Conservation (phyloP, 2,888 invertebrate species). For the Cryptophagus acutangulus region DNA sequence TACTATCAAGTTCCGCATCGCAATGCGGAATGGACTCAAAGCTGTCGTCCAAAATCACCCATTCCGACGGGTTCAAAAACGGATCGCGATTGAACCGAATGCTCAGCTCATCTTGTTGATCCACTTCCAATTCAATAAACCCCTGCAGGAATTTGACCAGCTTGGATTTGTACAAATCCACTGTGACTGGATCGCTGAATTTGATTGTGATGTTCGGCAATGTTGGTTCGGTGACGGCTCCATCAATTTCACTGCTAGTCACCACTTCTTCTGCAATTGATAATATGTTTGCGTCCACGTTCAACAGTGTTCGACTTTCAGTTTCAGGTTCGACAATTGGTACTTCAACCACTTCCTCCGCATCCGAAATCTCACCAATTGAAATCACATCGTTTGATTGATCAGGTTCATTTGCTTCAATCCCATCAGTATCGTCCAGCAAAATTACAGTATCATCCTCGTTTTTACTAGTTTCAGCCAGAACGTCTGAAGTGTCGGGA, state of each 20-base stretch:
- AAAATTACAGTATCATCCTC: neutral
- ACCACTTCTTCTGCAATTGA: slow-evolving; percentile 12
- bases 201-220: slow-evolving; percentile 43
- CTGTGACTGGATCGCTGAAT: slow-evolving; percentile 49
- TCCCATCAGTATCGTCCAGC: neutral
- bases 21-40: too few species aligned
- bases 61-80: slow-evolving; percentile 47
- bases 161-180: slow-evolving; percentile 49
- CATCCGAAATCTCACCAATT: slow-evolving; percentile 6
- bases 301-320: neutral
- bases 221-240: slow-evolving; percentile 21
- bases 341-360: neutral
- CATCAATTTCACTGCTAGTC: slow-evolving; percentile 1
- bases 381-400: neutral
- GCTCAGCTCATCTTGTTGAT: slow-evolving; percentile 35
- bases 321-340: neutral
- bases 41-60: slow-evolving; percentile 42
- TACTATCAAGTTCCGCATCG: slow-evolving; percentile 4
- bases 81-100: slow-evolving; percentile 47
- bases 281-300: neutral
- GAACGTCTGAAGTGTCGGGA: neutral
- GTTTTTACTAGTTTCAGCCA: neutral
- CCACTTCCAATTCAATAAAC: slow-evolving; percentile 47
- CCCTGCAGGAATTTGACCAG: slow-evolving; percentile 50
- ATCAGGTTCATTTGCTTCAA: neutral